Evolutionary conservation across 1,140 invertebrate genomes (phyloP).

Genomic region (Temnothorax nylanderi): DNA sequence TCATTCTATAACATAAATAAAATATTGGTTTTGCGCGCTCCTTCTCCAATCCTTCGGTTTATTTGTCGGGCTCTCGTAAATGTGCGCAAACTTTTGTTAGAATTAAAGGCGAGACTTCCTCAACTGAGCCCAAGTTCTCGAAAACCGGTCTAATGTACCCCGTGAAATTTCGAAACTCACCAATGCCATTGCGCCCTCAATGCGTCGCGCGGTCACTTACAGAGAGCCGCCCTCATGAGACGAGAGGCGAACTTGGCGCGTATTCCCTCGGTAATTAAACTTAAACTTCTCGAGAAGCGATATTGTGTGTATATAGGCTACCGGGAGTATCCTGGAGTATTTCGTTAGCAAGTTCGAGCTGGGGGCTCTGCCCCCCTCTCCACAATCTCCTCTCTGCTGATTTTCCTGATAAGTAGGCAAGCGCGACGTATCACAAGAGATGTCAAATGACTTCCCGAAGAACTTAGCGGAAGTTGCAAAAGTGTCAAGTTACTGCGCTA

Average conservation of each 20-base stretch:
- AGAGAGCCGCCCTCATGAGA: constrained; percentile 47
- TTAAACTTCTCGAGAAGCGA: constrained; percentile 68
- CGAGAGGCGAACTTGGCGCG: constrained; percentile 39
- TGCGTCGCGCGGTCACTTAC: constrained; percentile 64
- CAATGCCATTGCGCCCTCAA: constrained; percentile 6
- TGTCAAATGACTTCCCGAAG: constrained; percentile 3
- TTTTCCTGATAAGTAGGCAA: constrained; percentile 55
- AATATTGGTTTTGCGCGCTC: not conserved
- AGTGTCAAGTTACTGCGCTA: not conserved
- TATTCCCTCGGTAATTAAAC: constrained; percentile 68
- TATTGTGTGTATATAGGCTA: constrained; percentile 33
- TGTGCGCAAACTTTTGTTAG: not conserved
- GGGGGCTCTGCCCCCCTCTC: not conserved
- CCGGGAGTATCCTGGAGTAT: constrained; percentile 25
- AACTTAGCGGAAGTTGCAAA: not conserved
- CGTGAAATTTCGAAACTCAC: constrained; percentile 45
- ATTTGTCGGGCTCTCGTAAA: not conserved
- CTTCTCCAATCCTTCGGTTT: not conserved
- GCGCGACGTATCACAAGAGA: constrained; percentile 45
- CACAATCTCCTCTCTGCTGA: not conserved
- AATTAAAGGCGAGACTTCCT: not conserved
- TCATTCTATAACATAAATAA: not conserved
- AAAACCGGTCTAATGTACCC: constrained; percentile 53
- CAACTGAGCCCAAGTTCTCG: constrained; percentile 32
- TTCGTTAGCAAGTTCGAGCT: not conserved